A percentile compares a stretch with the other conserved stretches of the same genome.
Conservation (phyloP, 1,140 invertebrate species). For the Musca domestica region DNA sequence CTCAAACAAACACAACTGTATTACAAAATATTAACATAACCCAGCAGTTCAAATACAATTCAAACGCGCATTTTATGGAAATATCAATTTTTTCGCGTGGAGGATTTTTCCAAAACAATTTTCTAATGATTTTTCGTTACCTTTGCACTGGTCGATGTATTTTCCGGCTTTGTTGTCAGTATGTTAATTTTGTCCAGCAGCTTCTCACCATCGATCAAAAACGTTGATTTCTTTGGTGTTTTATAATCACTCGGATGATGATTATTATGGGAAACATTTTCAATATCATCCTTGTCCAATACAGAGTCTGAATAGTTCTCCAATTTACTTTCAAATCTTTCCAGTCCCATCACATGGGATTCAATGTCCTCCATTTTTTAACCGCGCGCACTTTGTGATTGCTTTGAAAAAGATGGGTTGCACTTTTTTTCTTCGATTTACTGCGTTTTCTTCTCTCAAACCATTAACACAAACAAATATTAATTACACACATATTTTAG, state of each 20-base stretch:
- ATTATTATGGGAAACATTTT: not conserved
- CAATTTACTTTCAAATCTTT: too few relatives aligned
- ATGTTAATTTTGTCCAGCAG: slow-evolving; percentile 50
- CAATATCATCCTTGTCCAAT: slow-evolving; percentile 22
- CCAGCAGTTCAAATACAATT: not conserved
- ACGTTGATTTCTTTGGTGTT: slow-evolving; percentile 43
- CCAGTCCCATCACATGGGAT: too few relatives aligned
- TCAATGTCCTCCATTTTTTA: too few relatives aligned
- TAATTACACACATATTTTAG: too few relatives aligned
- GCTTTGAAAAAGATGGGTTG: too few relatives aligned
- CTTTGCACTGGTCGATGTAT: slow-evolving; percentile 47
- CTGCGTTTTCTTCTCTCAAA: too few relatives aligned
- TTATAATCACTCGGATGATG: slow-evolving; percentile 39
- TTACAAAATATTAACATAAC: not conserved
- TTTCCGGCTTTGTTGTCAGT: slow-evolving; percentile 48
- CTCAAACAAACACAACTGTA: not conserved
- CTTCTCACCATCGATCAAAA: slow-evolving; percentile 40
- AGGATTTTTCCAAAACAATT: not conserved
- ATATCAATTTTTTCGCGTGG: not conserved
- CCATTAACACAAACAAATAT: too few relatives aligned
- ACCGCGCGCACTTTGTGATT: too few relatives aligned
- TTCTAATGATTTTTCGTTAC: slow-evolving; percentile 29
- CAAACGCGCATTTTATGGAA: not conserved
- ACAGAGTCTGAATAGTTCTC: too few relatives aligned
- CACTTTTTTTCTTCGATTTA: too few relatives aligned